Conservation (phyloP, 2,113 vertebrate genomes). For the Cichladusa arquata region DNA sequence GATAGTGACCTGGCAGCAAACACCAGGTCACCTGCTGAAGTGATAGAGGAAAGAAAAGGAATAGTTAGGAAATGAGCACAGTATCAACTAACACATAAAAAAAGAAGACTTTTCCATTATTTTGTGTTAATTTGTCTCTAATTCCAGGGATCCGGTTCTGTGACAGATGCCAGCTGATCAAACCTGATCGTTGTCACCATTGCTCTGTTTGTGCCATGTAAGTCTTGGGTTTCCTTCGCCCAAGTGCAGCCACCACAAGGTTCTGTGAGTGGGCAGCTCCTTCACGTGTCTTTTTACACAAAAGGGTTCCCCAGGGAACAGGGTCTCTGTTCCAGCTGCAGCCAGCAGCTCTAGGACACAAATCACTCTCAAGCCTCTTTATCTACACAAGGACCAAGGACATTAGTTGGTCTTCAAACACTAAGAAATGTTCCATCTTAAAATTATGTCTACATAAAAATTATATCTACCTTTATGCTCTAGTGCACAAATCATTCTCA, state of each 20-base stretch:
- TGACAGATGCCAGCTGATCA: constrained; percentile 95
- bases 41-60: neutral
- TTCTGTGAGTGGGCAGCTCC: neutral
- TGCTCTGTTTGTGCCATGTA: constrained; percentile 96
- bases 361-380: neutral
- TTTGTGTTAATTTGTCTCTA: neutral
- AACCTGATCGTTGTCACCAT: constrained; percentile 97
- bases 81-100: too few species aligned
- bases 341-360: neutral
- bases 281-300: neutral
- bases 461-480: too few species aligned
- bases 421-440: neutral
- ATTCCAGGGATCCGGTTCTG: constrained; percentile 93
- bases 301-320: neutral
- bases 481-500: neutral
- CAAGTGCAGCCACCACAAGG: neutral
- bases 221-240: constrained; percentile 64
- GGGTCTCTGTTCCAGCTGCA: neutral
- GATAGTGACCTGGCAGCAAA: neutral
- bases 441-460: too few species aligned
- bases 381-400: neutral
- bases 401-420: neutral
- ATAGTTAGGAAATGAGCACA: neutral
- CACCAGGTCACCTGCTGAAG: neutral
- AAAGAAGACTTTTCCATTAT: neutral